phyloP scores from a whole-genome alignment of 1,140 invertebrate species.

The Macrotrachela quadricornifera region DNA sequence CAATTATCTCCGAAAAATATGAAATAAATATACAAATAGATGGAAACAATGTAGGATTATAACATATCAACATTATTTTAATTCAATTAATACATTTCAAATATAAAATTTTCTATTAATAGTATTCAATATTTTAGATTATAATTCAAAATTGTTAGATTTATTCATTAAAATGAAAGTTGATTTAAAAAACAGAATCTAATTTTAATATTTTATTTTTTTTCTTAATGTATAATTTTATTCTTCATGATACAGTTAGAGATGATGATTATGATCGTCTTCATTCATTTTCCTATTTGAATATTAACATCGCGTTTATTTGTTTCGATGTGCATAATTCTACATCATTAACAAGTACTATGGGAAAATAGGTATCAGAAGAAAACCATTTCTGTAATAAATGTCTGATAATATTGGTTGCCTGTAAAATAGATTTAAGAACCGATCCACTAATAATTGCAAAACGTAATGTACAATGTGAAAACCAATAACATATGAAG shows the following conservation, averaged over 20 bases:
- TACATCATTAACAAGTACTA: conserved; percentile 14
- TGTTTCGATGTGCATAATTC: conserved; percentile 17
- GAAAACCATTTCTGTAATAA: conserved; percentile 12
- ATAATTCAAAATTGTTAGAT: no score
- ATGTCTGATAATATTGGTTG: conserved; percentile 17
- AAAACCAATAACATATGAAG: conserved; percentile 20
- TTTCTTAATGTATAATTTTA: no score
- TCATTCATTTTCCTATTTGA: neutral
- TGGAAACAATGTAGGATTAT: no score
- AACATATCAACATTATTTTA: no score
- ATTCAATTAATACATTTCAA: no score
- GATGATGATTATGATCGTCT: conserved; percentile 7
- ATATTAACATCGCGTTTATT: conserved; percentile 17
- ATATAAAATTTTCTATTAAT: no score
- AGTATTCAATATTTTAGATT: no score
- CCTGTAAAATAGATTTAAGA: conserved; percentile 29
- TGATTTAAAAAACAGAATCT: no score
- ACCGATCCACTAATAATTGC: conserved; percentile 17
- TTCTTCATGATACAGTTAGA: conserved; percentile 4
- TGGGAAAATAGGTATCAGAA: conserved; percentile 16
- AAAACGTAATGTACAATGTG: neutral
- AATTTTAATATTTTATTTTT: neutral
- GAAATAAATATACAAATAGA: no score
- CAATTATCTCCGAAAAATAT: no score
- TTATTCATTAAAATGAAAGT: neutral